phyloP scores from a whole-genome alignment of 2,888 invertebrate genomes.

The Tachina fera region DNA sequence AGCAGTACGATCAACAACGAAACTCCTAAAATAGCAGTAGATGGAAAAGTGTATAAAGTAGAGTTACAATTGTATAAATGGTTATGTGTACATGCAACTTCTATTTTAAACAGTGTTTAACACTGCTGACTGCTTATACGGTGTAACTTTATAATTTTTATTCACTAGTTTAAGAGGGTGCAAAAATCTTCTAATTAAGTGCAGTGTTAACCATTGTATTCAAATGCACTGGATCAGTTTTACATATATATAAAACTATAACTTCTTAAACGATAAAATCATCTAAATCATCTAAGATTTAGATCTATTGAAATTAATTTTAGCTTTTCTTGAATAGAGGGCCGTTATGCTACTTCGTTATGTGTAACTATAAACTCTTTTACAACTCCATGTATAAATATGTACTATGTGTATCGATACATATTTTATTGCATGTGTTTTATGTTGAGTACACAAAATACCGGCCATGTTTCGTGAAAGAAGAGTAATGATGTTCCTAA shows the following conservation, averaged over 20 bases:
- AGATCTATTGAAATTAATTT: neutral
- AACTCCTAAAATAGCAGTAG: conserved; percentile 23
- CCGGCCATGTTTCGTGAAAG: conserved; percentile 66
- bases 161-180: neutral
- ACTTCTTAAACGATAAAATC: no score
- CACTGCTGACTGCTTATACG: conserved; percentile 35
- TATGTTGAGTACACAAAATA: conserved; percentile 63
- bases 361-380: neutral
- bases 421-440: conserved; percentile 39
- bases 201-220: neutral
- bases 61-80: conserved; percentile 6
- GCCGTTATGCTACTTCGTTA: conserved; percentile 1
- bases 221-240: neutral
- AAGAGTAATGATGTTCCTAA: conserved; percentile 67
- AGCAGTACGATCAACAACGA: conserved; percentile 41
- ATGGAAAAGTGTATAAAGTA: conserved; percentile 26
- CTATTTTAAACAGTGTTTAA: conserved; percentile 40
- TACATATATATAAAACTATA: no score
- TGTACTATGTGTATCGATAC: neutral
- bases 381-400: neutral
- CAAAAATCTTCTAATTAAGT: neutral
- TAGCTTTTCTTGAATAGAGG: neutral
- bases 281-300: no score
- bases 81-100: neutral
- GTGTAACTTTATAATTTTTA: neutral